Conservation (phyloP, 92 coral and sea anemone genomes). For the Siderastrea siderea region DNA sequence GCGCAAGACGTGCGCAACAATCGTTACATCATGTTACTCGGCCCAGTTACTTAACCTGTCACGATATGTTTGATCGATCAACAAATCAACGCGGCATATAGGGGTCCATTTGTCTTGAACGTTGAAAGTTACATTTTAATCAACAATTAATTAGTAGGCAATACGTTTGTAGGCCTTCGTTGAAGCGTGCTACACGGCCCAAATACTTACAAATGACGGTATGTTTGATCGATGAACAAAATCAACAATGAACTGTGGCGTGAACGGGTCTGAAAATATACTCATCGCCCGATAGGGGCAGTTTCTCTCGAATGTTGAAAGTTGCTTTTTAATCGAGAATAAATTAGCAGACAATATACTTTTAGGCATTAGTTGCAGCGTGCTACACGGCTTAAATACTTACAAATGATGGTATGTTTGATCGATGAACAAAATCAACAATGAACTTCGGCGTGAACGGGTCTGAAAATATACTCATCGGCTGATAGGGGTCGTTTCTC, state of each 20-base stretch:
- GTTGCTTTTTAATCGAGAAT: no score
- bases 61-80: slow-evolving; percentile 69
- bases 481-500: slow-evolving; percentile 81
- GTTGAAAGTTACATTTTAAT: no score
- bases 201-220: slow-evolving; percentile 86
- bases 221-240: slow-evolving; percentile 84
- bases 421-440: slow-evolving; percentile 81
- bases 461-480: slow-evolving; percentile 68
- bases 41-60: slow-evolving; percentile 77
- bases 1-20: no score
- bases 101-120: slow-evolving; percentile 84
- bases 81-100: slow-evolving; percentile 80
- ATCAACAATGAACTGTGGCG: slow-evolving; percentile 69
- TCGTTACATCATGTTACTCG: no score
- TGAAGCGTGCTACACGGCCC: no score
- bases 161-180: no score
- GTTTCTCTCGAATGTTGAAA: slow-evolving; percentile 63
- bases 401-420: slow-evolving; percentile 86
- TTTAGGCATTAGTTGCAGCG: no score
- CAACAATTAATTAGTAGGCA: no score
- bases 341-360: no score
- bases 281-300: slow-evolving; percentile 72
- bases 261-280: slow-evolving; percentile 69
- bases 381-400: slow-evolving; percentile 26
- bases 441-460: slow-evolving; percentile 65